These are phyloP conservation scores for Spinus pinus DNA, from an alignment of 2,797 vertebrate species.

Conservation along the genomic window DNA sequence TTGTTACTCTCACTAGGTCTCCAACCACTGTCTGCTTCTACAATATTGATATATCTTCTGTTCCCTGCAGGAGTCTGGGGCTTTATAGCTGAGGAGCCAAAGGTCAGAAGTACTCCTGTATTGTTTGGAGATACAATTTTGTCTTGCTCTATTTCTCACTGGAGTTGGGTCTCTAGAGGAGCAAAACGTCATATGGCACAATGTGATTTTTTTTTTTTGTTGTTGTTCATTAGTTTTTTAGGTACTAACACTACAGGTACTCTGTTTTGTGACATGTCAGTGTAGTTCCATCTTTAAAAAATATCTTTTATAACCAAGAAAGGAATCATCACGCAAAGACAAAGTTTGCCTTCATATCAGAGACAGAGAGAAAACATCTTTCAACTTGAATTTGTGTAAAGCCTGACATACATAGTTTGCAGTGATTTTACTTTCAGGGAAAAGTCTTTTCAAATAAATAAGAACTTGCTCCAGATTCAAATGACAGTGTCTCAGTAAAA, in stretches of 20 bases:
- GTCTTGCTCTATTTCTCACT: not conserved
- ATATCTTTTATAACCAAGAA: not conserved
- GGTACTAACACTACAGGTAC: not conserved
- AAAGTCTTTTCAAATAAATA: slow-evolving; percentile 67
- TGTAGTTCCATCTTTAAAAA: slow-evolving; percentile 20
- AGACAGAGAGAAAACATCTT: slow-evolving; percentile 17
- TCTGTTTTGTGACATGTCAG: not conserved
- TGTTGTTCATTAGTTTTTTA: not conserved
- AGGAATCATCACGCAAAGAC: not conserved
- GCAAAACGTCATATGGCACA: not conserved
- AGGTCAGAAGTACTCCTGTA: not conserved
- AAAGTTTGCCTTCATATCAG: not conserved
- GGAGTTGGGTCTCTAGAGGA: not conserved
- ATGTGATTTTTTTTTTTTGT: not conserved
- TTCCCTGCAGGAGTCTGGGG: not conserved
- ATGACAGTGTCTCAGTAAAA: slow-evolving; percentile 66
- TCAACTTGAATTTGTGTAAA: slow-evolving; percentile 54
- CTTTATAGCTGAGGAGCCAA: not conserved
- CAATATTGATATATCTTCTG: not conserved
- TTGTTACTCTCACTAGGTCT: not conserved
- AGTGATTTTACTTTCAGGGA: slow-evolving; percentile 46
- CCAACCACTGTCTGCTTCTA: not conserved
- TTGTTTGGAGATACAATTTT: not conserved
- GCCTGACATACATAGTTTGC: slow-evolving; percentile 25
- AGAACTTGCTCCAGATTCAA: slow-evolving; percentile 68